Evolutionary conservation across 2,113 vertebrate genomes (phyloP).

Genomic region (Rhegmatorhina hoffmannsi): DNA sequence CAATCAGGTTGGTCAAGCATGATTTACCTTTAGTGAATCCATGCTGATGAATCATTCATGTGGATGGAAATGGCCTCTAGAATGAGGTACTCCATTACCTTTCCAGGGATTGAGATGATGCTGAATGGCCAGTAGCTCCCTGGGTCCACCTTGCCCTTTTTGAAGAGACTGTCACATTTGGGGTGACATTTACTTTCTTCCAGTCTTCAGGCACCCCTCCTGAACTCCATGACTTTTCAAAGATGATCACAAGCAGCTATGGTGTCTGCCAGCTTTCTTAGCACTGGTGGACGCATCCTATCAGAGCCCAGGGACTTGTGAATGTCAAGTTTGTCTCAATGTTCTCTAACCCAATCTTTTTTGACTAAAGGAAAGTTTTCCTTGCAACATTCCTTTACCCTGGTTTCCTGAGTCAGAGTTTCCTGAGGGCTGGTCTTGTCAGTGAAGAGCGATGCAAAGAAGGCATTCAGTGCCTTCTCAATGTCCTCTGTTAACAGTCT

Average conservation of each 20-base stretch:
- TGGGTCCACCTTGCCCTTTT: neutral
- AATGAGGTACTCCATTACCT: neutral
- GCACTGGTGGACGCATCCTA: accelerated
- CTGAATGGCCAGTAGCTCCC: neutral
- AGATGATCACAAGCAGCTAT: neutral
- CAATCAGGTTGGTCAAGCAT: neutral
- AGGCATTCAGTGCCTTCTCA: neutral
- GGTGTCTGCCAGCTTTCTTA: neutral
- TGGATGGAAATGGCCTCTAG: neutral
- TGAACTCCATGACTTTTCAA: neutral
- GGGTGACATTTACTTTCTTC: neutral
- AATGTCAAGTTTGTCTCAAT: neutral
- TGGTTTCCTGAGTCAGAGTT: neutral
- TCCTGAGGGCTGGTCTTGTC: neutral
- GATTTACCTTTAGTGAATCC: neutral
- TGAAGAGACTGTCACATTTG: neutral
- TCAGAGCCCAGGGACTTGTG: neutral
- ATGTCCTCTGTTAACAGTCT: accelerated
- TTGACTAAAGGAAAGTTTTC: neutral
- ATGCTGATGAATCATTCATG: neutral
- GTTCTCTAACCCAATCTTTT: neutral
- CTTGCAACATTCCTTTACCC: neutral
- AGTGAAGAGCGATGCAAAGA: neutral
- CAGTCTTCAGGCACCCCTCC: neutral
- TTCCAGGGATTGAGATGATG: neutral